These are phyloP conservation scores for Mesochorus sp. DNA, from an alignment of 2,888 invertebrate genomes.

Conservation along the genomic window DNA sequence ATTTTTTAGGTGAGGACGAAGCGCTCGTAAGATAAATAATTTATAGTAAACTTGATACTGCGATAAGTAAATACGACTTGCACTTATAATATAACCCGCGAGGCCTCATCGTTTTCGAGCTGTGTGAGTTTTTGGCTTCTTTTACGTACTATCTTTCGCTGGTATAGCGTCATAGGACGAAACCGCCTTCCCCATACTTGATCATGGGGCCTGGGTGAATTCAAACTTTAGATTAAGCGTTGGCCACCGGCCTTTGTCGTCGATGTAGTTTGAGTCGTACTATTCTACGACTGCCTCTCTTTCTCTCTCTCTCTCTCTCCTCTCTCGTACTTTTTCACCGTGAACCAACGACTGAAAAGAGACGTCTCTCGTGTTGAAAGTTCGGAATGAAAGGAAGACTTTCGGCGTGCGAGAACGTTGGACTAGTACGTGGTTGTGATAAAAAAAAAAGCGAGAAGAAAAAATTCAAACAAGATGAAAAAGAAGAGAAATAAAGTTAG, in stretches of 20 bases:
- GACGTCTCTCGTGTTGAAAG: conserved; percentile 75
- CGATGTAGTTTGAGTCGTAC: conserved; percentile 38
- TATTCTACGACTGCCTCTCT: conserved; percentile 28
- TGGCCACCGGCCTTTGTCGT: conserved; percentile 69
- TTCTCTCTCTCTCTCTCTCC: conserved; percentile 23
- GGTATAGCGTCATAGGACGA: not conserved
- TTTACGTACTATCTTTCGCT: conserved; percentile 5
- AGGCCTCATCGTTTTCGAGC: conserved; percentile 33
- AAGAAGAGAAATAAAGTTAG: conserved; percentile 41
- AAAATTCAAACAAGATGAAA: too few species aligned
- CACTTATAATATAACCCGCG: too few species aligned
- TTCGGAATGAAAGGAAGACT: conserved; percentile 67
- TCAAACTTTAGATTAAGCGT: conserved; percentile 76
- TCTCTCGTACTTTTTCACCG: too few species aligned
- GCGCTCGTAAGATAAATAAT: not conserved
- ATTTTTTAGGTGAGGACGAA: too few species aligned
- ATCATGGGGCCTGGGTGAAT: conserved; percentile 61
- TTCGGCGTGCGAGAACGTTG: conserved; percentile 11
- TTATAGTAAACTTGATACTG: not conserved
- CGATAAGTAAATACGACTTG: too few species aligned
- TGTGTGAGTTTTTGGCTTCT: conserved; percentile 43
- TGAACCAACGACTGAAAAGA: conserved; percentile 74
- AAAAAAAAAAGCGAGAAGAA: conserved; percentile 39
- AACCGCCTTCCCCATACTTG: conserved; percentile 60
- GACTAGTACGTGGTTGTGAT: conserved; percentile 42